These are phyloP conservation scores for Seladonia tumulorum DNA, from an alignment of 2,888 invertebrate species.

Conservation along the genomic window DNA sequence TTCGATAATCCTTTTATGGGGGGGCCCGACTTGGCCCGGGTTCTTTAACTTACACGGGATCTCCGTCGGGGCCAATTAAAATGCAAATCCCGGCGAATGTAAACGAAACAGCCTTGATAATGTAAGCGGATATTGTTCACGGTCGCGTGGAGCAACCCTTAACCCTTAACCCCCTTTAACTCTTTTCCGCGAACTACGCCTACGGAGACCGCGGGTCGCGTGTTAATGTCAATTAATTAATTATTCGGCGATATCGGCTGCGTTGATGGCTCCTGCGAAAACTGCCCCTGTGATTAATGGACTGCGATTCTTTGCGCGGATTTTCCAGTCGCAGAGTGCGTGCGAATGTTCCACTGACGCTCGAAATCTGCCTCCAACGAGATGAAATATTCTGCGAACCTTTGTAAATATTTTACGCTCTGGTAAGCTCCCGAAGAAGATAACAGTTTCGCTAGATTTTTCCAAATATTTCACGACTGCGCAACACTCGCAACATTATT, in stretches of 20 bases:
- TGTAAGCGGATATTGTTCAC: conserved; percentile 13
- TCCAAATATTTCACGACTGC: neutral
- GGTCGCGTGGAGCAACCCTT: conserved; percentile 4
- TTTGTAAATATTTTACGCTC: neutral
- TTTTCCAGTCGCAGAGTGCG: neutral
- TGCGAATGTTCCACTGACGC: neutral
- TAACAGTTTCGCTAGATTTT: neutral
- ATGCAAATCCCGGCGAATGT: conserved; percentile 3
- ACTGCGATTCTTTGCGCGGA: neutral
- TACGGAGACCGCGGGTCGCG: neutral
- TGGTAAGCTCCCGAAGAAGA: neutral
- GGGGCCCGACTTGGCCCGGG: neutral
- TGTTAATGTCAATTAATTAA: neutral
- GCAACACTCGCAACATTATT: neutral
- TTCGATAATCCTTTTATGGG: conserved; percentile 6
- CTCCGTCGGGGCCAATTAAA: conserved; percentile 4
- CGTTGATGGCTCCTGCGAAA: neutral
- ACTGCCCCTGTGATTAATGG: neutral
- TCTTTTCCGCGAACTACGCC: neutral
- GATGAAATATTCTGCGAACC: neutral
- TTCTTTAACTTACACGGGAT: neutral
- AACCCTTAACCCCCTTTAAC: neutral
- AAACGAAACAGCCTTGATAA: conserved; percentile 7
- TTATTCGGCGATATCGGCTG: neutral
- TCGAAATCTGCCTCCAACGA: neutral